Evolutionary conservation across 2,113 vertebrate genomes (phyloP).

Genomic region (Noturus placidus): DNA sequence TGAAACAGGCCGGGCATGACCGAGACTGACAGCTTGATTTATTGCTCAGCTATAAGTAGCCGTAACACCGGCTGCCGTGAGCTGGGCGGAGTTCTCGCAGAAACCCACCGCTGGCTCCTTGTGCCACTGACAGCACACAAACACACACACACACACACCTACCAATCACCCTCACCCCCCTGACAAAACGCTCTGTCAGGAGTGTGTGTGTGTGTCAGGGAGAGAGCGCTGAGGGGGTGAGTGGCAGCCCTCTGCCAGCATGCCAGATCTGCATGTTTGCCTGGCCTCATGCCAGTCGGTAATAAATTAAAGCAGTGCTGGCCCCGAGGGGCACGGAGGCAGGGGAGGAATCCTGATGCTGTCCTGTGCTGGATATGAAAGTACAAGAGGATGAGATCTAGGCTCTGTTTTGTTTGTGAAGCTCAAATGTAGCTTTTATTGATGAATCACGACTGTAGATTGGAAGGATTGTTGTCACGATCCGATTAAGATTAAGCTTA

Average conservation of each 20-base stretch:
- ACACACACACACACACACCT: not conserved
- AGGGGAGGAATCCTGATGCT: slow-evolving; percentile 33
- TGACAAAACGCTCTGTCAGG: slow-evolving; percentile 50
- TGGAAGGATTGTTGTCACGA: not conserved
- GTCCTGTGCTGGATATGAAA: not conserved
- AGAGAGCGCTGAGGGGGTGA: slow-evolving; percentile 30
- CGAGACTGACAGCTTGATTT: slow-evolving; percentile 64
- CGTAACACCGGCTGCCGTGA: slow-evolving; percentile 51
- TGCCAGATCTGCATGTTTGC: slow-evolving; percentile 57
- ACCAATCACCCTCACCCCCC: not conserved
- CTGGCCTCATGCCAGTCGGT: slow-evolving; percentile 49
- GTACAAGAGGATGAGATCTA: not conserved
- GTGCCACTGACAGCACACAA: slow-evolving; percentile 32
- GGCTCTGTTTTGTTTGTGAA: not conserved
- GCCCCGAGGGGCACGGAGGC: slow-evolving; percentile 29
- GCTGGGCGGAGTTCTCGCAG: slow-evolving; percentile 45
- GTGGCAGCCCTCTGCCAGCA: slow-evolving; percentile 47
- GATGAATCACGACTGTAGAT: slow-evolving; percentile 3
- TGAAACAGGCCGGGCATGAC: slow-evolving; percentile 43
- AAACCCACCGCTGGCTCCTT: slow-evolving; percentile 43
- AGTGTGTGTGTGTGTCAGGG: slow-evolving; percentile 36
- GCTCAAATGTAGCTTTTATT: slow-evolving; percentile 5
- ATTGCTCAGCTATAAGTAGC: slow-evolving; percentile 60
- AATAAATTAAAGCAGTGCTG: slow-evolving; percentile 55
- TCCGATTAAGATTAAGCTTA: not conserved